Conservation (phyloP, 2,888 invertebrate genomes). For the Zele albiditarsus region DNA sequence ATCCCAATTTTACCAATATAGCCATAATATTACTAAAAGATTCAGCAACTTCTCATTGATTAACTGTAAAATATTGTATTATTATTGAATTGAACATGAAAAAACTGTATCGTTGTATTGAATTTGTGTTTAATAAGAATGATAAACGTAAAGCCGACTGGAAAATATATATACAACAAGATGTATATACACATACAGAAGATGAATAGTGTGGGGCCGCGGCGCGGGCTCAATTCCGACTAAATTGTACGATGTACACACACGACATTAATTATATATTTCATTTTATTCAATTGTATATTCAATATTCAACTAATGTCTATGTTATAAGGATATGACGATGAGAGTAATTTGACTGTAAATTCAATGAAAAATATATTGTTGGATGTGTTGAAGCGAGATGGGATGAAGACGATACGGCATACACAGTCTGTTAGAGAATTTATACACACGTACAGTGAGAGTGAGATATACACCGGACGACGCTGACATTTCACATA, state of each 20-base stretch:
- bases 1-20: constrained; percentile 54
- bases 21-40: neutral
- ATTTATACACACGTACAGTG: neutral
- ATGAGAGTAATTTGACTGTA: neutral
- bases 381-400: neutral
- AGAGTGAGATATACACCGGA: constrained; percentile 38
- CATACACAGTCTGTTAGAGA: constrained; percentile 38
- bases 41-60: neutral
- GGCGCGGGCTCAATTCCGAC: constrained; percentile 23
- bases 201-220: neutral
- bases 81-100: neutral
- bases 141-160: constrained; percentile 25
- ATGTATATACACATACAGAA: neutral
- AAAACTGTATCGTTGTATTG: neutral
- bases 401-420: constrained; percentile 16
- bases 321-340: neutral
- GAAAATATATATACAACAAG: constrained; percentile 17
- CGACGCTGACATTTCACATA: constrained; percentile 41
- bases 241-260: constrained; percentile 1
- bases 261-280: neutral
- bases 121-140: neutral
- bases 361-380: neutral
- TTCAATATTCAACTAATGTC: neutral
- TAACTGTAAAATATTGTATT: neutral
- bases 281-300: neutral